These are phyloP conservation scores for Scomber japonicus DNA, from an alignment of 2,113 vertebrate species.

Conservation along the genomic window DNA sequence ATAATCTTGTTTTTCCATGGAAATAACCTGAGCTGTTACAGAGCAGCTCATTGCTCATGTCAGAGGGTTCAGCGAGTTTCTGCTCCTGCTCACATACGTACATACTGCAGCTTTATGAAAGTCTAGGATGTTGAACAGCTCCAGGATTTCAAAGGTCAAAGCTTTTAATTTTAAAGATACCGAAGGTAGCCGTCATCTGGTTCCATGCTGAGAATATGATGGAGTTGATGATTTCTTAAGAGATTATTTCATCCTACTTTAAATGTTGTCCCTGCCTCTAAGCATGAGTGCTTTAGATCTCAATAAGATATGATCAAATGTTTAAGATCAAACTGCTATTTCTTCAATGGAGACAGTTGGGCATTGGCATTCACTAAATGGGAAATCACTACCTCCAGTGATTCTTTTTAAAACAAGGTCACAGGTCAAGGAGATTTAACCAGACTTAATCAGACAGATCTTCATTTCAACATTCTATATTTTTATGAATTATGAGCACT, in stretches of 20 bases:
- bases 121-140: not conserved
- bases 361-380: not conserved
- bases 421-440: too few species aligned
- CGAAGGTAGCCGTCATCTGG: not conserved
- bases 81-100: not conserved
- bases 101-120: not conserved
- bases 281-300: not conserved
- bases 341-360: too few species aligned
- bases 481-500: too few species aligned
- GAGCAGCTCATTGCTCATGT: not conserved
- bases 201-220: not conserved
- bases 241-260: not conserved
- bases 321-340: too few species aligned
- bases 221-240: not conserved
- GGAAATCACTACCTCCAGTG: not conserved
- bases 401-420: not conserved
- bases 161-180: constrained; percentile 3
- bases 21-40: not conserved
- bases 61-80: not conserved
- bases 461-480: too few species aligned
- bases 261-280: not conserved
- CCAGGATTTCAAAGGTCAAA: constrained; percentile 36
- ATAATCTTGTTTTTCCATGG: not conserved
- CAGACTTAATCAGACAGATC: too few species aligned
- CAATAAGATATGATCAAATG: too few species aligned